Percentiles rank a stretch among this genome's conserved stretches.
phyloP scores from a whole-genome alignment of 2,797 vertebrate species.

The Oryzias dopingdopingensis region DNA sequence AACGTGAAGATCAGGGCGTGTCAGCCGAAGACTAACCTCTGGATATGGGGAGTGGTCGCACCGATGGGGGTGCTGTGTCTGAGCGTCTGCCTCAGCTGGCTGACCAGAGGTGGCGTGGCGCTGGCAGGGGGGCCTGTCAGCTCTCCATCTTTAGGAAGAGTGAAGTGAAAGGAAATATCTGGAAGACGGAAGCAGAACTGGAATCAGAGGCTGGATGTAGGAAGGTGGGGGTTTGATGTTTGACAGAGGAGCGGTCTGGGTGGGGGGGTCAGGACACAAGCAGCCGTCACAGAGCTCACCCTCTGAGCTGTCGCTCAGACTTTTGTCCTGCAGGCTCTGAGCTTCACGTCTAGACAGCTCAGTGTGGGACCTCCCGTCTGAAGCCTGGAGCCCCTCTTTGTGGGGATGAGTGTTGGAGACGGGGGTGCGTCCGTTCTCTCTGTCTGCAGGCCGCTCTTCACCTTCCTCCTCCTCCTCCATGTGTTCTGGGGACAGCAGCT shows the following conservation, averaged over 20 bases:
- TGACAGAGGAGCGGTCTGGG: too few species aligned
- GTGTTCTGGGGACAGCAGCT: constrained; percentile 68
- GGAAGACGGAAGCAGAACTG: constrained; percentile 11
- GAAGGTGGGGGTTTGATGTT: too few species aligned
- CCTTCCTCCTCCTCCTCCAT: constrained; percentile 64
- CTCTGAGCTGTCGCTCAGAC: constrained; percentile 84
- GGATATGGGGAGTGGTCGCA: constrained; percentile 56
- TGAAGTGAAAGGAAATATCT: constrained; percentile 90
- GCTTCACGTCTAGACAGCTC: constrained; percentile 35
- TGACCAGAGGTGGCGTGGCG: constrained; percentile 84
- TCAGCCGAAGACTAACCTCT: neutral
- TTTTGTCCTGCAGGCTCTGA: constrained; percentile 67
- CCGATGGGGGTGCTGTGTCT: constrained; percentile 98
- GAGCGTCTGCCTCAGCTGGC: constrained; percentile 87
- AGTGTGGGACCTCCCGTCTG: constrained; percentile 46
- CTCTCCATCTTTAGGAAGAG: constrained; percentile 88
- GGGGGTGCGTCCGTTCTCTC: constrained; percentile 41
- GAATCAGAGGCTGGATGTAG: neutral
- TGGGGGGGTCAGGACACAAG: too few species aligned
- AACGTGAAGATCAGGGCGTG: too few species aligned
- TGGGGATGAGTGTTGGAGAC: too few species aligned
- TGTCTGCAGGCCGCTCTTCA: constrained; percentile 53
- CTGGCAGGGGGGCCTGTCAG: constrained; percentile 81
- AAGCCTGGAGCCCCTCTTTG: constrained; percentile 2
- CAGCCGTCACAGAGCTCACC: constrained; percentile 72